These are phyloP conservation scores for Sclerodermus sp. DNA, from an alignment of 2,888 invertebrate genomes.

Conservation along the genomic window DNA sequence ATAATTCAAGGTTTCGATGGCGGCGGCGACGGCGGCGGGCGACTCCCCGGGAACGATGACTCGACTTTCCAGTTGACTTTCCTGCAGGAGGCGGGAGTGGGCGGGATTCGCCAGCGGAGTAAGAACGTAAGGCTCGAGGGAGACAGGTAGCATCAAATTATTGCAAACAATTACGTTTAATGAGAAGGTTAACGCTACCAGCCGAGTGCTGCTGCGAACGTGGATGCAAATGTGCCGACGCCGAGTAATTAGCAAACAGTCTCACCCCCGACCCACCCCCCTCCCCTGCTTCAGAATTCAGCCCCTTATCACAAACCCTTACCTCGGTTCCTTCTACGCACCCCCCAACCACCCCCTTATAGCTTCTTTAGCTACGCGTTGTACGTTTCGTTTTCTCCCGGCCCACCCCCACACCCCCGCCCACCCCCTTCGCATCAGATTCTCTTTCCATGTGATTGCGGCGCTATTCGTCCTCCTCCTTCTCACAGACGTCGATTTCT, in stretches of 20 bases:
- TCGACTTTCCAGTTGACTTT: too few relatives aligned
- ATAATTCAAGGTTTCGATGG: too few relatives aligned
- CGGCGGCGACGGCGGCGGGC: too few relatives aligned
- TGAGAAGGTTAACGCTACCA: constrained; percentile 51
- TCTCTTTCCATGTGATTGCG: too few relatives aligned
- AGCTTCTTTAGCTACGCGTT: not conserved
- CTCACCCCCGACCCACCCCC: not conserved
- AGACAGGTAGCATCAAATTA: constrained; percentile 49
- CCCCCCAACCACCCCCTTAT: not conserved
- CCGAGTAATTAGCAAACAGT: constrained; percentile 50
- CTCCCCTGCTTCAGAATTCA: too few relatives aligned
- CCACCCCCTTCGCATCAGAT: too few relatives aligned
- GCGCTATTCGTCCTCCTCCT: not conserved
- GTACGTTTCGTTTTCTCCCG: not conserved
- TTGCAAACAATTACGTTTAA: constrained; percentile 55
- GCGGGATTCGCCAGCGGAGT: not conserved
- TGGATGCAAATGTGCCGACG: constrained; percentile 48
- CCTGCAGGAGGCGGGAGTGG: too few relatives aligned
- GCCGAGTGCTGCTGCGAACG: constrained; percentile 33
- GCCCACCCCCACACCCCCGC: too few relatives aligned
- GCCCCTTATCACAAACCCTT: too few relatives aligned
- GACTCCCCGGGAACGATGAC: too few relatives aligned
- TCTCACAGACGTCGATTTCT: too few relatives aligned
- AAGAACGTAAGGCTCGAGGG: constrained; percentile 11
- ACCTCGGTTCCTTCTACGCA: too few relatives aligned